Base-by-base conservation (phyloP, 2,888 invertebrate genomes). In the Microctonus hyperodae region DNA sequence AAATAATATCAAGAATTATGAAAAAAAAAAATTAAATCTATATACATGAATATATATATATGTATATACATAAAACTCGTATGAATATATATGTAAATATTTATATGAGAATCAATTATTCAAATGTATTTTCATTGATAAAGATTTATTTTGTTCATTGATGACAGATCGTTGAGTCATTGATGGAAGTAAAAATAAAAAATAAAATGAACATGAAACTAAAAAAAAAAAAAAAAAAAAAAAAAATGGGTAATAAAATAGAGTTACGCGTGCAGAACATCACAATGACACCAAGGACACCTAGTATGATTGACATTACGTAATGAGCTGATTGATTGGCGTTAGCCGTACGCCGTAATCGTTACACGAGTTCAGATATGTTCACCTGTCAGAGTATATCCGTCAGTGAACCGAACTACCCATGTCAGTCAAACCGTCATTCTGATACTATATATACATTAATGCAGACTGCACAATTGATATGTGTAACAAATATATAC, bases 281-380 rank as follows among this genome's bases (percentile, higher is more conserved):
- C 53, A 51, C 59, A 63, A 51, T 61, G 68, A 68, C 64, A 69
- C 65, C 61, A 55, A 65, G 53, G 57, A 65, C 51, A 64, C 25
- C 44, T 16, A 6, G n/a, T 7, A 67, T 73, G 72, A 78, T 75
- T 79, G 78, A 76, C 78, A 74, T 74, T 72, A 75, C 73, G 77
- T 79, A 81, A 79, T 79, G 78, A 80, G 78, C 75, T 80, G 81
- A 79, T 79, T 75, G 81, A 80, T 81, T 77, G 78, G 75, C 77
- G 73, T 74, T 74, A 75, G 74, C 75, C 74, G 75, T 73, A 72
- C 67, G 72, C 69, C 76, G 73, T 79, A 78, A 78, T 79, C 76
- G 77, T 76, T 79, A 79, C 79, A 78, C 69, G 76, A 72, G 58
- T 69, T 75, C 63, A 64, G 73, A 70, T 71, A 70, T 64, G 69